Evolutionary conservation across 2,797 vertebrate genomes (phyloP).

Genomic region (Leptatherina wallacei): DNA sequence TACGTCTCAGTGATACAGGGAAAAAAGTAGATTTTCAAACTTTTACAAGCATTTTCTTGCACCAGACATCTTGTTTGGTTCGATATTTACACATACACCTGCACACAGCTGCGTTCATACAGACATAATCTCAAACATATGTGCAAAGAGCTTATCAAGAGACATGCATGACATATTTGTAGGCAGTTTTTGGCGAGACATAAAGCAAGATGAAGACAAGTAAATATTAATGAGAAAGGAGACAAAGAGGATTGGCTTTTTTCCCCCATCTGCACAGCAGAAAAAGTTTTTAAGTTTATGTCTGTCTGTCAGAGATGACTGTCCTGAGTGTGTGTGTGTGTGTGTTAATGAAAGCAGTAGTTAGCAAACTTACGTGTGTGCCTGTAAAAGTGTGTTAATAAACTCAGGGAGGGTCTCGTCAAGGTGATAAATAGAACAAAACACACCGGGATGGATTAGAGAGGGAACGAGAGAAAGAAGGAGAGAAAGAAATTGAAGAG

Average conservation of each 20-base stretch:
- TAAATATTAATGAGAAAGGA: conserved; percentile 54
- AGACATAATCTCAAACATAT: conserved; percentile 21
- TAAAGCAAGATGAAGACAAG: conserved; percentile 45
- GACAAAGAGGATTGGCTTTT: conserved; percentile 49
- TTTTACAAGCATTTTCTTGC: conserved; percentile 20
- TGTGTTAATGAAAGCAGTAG: conserved; percentile 41
- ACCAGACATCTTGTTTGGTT: conserved; percentile 20
- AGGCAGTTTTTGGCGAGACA: conserved; percentile 56
- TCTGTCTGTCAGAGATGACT: conserved; percentile 39
- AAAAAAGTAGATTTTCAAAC: conserved; percentile 39
- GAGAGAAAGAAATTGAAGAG: conserved; percentile 49
- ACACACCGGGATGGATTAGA: conserved; percentile 58
- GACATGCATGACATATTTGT: conserved; percentile 48
- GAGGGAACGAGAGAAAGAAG: neutral
- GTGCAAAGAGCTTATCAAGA: conserved; percentile 23
- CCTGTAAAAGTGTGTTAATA: conserved; percentile 52
- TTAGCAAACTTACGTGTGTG: conserved; percentile 29
- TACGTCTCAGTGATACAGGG: conserved; percentile 18
- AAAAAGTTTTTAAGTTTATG: conserved; percentile 23
- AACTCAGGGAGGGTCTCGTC: conserved; percentile 63
- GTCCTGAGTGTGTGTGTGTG: conserved; percentile 3
- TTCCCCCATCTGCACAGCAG: conserved; percentile 3
- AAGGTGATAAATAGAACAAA: conserved; percentile 73
- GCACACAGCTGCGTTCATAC: conserved; percentile 12
- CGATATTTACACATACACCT: conserved; percentile 6